Evolutionary conservation across 1,140 invertebrate genomes (phyloP).

Genomic region (Rhysida immarginata): DNA sequence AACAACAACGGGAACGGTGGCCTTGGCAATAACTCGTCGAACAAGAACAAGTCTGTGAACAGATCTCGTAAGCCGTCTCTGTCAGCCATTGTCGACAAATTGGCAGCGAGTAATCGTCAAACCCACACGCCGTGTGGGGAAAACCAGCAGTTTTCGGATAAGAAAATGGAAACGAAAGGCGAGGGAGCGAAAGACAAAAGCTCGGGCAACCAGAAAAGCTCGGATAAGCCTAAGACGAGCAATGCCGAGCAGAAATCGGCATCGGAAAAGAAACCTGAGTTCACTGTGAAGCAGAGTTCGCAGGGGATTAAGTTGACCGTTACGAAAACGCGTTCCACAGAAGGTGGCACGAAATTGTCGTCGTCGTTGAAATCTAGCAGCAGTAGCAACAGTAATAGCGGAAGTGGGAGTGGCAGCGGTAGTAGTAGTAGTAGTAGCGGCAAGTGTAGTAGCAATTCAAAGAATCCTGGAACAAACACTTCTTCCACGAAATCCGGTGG

Average conservation of each 20-base stretch:
- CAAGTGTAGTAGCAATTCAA: too few species aligned
- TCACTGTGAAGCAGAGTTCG: constrained; percentile 67
- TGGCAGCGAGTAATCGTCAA: constrained; percentile 31
- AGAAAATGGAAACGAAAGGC: neutral
- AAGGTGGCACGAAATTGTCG: constrained; percentile 36
- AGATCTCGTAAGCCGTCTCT: constrained; percentile 55
- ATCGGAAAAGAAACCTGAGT: constrained; percentile 52
- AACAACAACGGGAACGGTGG: neutral
- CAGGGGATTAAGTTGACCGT: constrained; percentile 71
- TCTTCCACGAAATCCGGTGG: too few species aligned
- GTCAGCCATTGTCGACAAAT: constrained; percentile 69
- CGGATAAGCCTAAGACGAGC: constrained; percentile 14
- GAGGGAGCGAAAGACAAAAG: constrained; percentile 5
- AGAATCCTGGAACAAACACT: too few species aligned
- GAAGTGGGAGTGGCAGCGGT: neutral
- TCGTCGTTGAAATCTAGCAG: constrained; percentile 7
- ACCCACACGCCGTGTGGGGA: neutral
- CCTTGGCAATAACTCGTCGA: neutral
- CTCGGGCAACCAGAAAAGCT: constrained; percentile 12
- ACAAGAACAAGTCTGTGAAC: constrained; percentile 7
- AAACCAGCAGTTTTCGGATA: neutral
- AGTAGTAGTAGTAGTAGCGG: neutral
- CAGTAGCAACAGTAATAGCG: neutral
- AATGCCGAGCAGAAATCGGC: constrained; percentile 15
- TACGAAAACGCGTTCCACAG: constrained; percentile 57